These are phyloP conservation scores for Ceraclea dissimilis DNA, from an alignment of 2,888 invertebrate genomes.

Conservation along the genomic window DNA sequence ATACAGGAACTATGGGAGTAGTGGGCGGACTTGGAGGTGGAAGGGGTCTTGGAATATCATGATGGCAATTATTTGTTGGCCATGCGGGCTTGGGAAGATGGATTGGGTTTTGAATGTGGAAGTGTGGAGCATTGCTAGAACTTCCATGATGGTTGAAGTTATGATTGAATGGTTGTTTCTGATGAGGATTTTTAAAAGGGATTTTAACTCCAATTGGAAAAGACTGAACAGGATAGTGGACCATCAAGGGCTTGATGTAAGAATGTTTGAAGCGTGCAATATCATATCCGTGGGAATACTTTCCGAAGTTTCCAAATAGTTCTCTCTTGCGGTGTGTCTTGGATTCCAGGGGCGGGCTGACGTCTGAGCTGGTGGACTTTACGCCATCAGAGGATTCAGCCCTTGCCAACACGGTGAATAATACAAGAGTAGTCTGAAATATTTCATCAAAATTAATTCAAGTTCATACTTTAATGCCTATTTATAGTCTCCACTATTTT, in stretches of 20 bases:
- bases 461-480: no score
- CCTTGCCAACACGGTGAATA: neutral
- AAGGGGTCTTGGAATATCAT: conserved; percentile 28
- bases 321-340: conserved; percentile 39
- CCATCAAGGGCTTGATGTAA: conserved; percentile 42
- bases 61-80: conserved; percentile 26
- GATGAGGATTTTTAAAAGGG: conserved; percentile 35
- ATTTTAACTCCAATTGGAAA: conserved; percentile 43
- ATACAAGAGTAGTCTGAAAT: conserved; percentile 8
- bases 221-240: conserved; percentile 43
- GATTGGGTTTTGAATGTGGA: conserved; percentile 31
- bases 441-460: neutral
- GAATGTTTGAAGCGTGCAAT: conserved; percentile 45
- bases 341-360: conserved; percentile 1
- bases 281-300: conserved; percentile 45
- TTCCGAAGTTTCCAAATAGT: conserved; percentile 38
- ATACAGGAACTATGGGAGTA: conserved; percentile 12
- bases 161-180: neutral
- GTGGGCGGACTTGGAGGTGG: conserved; percentile 24
- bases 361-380: neutral
- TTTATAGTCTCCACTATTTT: no score
- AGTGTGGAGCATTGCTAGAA: conserved; percentile 38
- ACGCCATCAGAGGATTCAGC: conserved; percentile 5
- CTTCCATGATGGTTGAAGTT: conserved; percentile 33
- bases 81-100: conserved; percentile 31